Percentiles rank a stretch among this genome's conserved stretches.
Evolutionary conservation across 2,113 vertebrate genomes (phyloP).

Genomic region (Micromys minutus): DNA sequence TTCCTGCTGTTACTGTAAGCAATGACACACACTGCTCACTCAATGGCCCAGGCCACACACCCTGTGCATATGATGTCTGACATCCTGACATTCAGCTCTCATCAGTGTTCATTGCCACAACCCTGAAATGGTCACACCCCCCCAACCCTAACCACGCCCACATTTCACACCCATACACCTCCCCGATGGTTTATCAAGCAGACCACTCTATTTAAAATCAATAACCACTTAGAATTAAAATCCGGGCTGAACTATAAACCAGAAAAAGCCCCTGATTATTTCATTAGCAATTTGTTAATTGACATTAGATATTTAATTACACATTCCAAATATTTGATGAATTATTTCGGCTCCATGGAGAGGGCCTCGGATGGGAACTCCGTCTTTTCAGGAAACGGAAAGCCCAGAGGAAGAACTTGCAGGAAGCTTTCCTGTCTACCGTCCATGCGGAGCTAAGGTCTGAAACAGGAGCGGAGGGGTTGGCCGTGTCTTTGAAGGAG

Average conservation of each 20-base stretch:
- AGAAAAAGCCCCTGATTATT: conserved; percentile 80
- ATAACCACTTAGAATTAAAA: conserved; percentile 80
- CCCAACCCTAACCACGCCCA: neutral
- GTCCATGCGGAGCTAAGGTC: neutral
- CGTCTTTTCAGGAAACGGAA: neutral
- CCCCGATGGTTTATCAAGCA: conserved; percentile 26
- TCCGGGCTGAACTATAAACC: conserved; percentile 72
- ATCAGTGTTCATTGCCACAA: rapidly evolving
- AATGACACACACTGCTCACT: neutral
- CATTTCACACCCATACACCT: neutral
- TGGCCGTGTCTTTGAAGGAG: neutral
- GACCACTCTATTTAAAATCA: conserved; percentile 73
- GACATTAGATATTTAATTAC: conserved; percentile 82
- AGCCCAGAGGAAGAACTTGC: neutral
- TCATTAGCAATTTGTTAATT: conserved; percentile 82
- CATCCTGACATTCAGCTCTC: rapidly evolving
- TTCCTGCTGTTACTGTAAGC: neutral
- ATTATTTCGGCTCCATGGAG: conserved; percentile 56
- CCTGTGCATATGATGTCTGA: neutral
- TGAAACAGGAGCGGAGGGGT: neutral
- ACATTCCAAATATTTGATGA: conserved; percentile 81
- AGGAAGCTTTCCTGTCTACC: rapidly evolving
- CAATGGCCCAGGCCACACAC: rapidly evolving
- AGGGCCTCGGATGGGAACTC: neutral
- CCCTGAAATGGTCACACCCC: too few species aligned